These are phyloP conservation scores for Scolopax rusticola DNA, from an alignment of 2,797 vertebrate species.

Conservation along the genomic window DNA sequence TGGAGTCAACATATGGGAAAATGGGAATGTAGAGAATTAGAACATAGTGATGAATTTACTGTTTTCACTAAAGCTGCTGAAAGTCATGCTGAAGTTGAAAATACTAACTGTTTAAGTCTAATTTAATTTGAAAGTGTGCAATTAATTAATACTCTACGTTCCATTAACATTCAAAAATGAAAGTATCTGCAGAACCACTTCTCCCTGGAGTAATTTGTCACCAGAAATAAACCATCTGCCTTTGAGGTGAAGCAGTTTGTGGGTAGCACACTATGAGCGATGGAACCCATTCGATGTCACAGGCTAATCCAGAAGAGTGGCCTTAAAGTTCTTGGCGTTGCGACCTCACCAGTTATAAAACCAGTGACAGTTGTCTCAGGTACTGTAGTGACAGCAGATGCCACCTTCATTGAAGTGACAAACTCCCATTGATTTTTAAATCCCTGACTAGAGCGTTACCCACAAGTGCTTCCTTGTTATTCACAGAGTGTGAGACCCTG, in stretches of 20 bases:
- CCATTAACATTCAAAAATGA: background rate
- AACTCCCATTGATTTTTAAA: background rate
- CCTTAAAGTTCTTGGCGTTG: background rate
- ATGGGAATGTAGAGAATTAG: background rate
- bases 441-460: accelerated
- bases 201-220: constrained; percentile 27
- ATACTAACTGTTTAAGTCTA: background rate
- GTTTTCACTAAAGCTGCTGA: background rate
- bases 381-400: background rate
- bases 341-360: background rate
- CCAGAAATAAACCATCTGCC: background rate
- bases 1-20: background rate
- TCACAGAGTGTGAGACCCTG: background rate
- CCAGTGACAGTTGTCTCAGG: background rate
- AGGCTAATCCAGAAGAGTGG: background rate
- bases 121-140: constrained; percentile 27
- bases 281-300: background rate
- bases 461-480: background rate
- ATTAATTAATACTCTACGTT: constrained; percentile 27
- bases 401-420: background rate
- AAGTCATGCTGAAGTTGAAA: background rate
- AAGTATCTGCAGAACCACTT: background rate
- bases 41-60: background rate
- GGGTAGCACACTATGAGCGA: accelerated
- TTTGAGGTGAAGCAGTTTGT: background rate